These are phyloP conservation scores for Geococcyx californianus DNA, from an alignment of 2,113 vertebrate species.

Conservation along the genomic window DNA sequence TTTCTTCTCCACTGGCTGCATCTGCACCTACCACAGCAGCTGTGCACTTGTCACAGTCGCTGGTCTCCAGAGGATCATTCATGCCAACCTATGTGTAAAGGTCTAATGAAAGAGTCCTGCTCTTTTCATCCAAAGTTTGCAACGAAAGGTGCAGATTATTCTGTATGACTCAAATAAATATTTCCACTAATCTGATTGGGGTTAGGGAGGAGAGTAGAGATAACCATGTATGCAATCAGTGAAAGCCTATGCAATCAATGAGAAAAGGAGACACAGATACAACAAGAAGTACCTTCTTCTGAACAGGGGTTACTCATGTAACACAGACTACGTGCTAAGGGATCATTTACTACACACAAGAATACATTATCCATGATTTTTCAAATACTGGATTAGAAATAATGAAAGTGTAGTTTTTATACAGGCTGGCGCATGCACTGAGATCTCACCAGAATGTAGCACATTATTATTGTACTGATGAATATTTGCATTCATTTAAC, in stretches of 20 bases:
- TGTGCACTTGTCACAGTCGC: background rate
- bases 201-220: background rate
- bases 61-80: background rate
- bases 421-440: background rate
- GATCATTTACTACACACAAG: background rate
- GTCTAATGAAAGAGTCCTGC: background rate
- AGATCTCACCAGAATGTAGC: background rate
- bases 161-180: background rate
- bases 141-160: background rate
- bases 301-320: background rate
- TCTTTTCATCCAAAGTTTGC: background rate
- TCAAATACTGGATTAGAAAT: background rate
- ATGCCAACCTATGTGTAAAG: background rate
- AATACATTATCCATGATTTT: background rate
- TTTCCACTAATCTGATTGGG: background rate
- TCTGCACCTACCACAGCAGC: background rate
- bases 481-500: background rate
- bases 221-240: background rate
- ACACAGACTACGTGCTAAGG: background rate
- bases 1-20: background rate
- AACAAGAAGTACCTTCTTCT: background rate
- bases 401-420: background rate
- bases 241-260: background rate
- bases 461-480: rapidly evolving
- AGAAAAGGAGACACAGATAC: background rate